These are phyloP conservation scores for Harpagus bidentatus DNA, from an alignment of 2,113 vertebrate genomes.

Conservation along the genomic window DNA sequence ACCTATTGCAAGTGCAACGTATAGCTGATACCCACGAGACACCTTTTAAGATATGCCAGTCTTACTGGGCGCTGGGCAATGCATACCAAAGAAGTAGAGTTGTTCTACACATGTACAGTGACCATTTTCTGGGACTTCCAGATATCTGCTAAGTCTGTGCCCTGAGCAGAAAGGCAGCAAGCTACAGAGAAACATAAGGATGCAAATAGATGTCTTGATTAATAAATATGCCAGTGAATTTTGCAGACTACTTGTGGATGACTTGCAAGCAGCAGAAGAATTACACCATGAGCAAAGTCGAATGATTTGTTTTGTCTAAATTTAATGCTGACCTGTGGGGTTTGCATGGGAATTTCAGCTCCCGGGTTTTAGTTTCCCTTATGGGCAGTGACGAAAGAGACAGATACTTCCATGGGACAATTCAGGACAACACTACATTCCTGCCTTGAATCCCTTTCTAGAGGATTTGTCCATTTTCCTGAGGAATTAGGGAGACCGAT, in stretches of 20 bases:
- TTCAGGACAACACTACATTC: background rate
- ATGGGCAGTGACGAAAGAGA: background rate
- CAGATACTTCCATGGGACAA: background rate
- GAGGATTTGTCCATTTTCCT: background rate
- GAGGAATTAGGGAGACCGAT: background rate
- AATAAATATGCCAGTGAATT: background rate
- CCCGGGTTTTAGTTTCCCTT: background rate
- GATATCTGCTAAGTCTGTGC: background rate
- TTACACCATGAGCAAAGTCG: background rate
- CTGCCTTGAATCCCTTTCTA: background rate
- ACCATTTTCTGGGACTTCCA: background rate
- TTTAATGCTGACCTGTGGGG: background rate
- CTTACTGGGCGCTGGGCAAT: background rate
- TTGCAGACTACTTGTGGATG: background rate
- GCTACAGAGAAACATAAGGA: background rate
- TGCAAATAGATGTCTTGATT: background rate
- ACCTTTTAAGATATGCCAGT: background rate
- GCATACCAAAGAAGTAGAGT: background rate
- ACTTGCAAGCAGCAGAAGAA: background rate
- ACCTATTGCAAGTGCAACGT: background rate
- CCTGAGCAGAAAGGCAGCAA: background rate
- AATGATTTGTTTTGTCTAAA: background rate
- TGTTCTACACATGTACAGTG: rapidly evolving
- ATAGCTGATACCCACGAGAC: background rate
- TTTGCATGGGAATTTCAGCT: background rate